Conservation (phyloP, 2,888 invertebrate species). For the Leucania comma region DNA sequence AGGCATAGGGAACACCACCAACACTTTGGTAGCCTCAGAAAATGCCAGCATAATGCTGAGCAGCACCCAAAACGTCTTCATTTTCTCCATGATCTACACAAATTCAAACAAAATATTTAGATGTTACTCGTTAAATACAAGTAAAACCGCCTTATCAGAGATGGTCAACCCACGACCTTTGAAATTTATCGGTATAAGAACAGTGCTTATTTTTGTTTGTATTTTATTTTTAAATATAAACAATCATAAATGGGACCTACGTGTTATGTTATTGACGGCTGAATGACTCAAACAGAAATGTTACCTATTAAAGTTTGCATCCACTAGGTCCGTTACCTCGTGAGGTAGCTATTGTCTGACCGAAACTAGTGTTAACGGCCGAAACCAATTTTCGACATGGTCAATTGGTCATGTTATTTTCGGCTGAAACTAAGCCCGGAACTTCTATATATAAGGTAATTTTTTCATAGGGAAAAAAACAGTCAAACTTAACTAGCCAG, state of each 20-base stretch:
- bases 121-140: conserved; percentile 16
- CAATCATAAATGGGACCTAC: not conserved
- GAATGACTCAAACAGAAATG: not conserved
- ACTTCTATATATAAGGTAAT: too few relatives aligned
- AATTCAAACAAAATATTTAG: not conserved
- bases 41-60: conserved; percentile 39
- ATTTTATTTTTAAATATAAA: not conserved
- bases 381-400: too few relatives aligned
- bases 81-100: conserved; percentile 34
- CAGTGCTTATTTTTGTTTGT: not conserved
- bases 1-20: conserved; percentile 70
- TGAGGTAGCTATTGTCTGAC: not conserved
- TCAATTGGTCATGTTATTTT: too few relatives aligned
- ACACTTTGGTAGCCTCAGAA: conserved; percentile 62
- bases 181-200: not conserved
- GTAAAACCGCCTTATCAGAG: conserved; percentile 28
- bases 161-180: conserved; percentile 11
- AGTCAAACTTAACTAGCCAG: too few relatives aligned
- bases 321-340: not conserved
- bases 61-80: conserved; percentile 28
- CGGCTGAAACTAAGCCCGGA: too few relatives aligned
- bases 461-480: too few relatives aligned
- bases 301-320: not conserved
- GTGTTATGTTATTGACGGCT: not conserved
- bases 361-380: too few relatives aligned